phyloP scores from a whole-genome alignment of 2,113 vertebrate species.

The Scomber scombrus region DNA sequence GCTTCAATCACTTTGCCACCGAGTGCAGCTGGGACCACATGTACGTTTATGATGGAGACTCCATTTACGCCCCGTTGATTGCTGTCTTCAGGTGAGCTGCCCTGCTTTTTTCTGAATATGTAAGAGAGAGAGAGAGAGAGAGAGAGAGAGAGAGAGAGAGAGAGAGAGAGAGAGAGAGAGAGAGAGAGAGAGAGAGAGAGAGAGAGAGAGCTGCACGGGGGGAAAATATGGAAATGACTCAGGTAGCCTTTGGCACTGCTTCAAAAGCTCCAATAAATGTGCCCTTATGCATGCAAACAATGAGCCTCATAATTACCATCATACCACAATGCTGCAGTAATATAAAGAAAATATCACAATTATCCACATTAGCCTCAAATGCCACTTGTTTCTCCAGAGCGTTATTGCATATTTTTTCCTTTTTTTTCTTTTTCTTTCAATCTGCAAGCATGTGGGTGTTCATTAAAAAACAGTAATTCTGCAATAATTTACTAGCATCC shows the following conservation, averaged over 20 bases:
- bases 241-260: constrained; percentile 31
- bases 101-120: constrained; percentile 10
- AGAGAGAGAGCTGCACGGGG: background rate
- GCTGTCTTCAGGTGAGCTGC: constrained; percentile 91
- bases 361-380: constrained; percentile 31
- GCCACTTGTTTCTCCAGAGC: background rate
- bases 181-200: too few species aligned
- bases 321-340: constrained; percentile 32
- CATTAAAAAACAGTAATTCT: constrained; percentile 41
- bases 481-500: constrained; percentile 26
- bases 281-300: constrained; percentile 46
- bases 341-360: constrained; percentile 44
- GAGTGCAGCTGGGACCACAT: constrained; percentile 98
- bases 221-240: constrained; percentile 42
- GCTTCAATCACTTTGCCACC: constrained; percentile 95
- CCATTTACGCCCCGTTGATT: constrained; percentile 92
- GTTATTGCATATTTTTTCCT: background rate
- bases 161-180: accelerated
- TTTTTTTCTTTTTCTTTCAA: background rate
- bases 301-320: constrained; percentile 39
- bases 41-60: constrained; percentile 95
- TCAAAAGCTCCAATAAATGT: constrained; percentile 31
- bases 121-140: too few species aligned
- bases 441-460: constrained; percentile 12
- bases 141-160: too few species aligned